Evolutionary conservation across 2,888 invertebrate species (phyloP).

Genomic region (Rhynchonema sp.): DNA sequence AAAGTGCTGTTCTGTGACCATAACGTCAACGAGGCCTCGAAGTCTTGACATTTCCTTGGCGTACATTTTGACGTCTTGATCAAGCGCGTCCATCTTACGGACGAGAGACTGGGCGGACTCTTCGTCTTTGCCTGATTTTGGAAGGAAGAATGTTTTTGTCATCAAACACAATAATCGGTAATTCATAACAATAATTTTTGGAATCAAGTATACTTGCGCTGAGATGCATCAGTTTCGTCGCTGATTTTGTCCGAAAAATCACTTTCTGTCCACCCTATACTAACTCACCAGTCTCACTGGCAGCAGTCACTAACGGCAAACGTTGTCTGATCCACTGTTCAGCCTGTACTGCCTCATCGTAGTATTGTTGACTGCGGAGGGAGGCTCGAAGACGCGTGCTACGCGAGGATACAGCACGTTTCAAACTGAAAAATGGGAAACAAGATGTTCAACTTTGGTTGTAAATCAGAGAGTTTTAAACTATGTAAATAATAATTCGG

Average conservation of each 20-base stretch:
- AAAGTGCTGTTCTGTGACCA: constrained; percentile 56
- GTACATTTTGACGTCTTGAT: constrained; percentile 21
- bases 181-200: neutral
- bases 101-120: constrained; percentile 58
- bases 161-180: no score
- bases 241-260: no score
- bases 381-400: constrained; percentile 12
- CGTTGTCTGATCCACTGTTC: constrained; percentile 80
- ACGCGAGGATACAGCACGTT: constrained; percentile 9
- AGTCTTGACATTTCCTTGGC: constrained; percentile 16
- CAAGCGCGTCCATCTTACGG: constrained; percentile 50
- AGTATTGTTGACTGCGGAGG: constrained; percentile 54
- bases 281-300: neutral
- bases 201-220: no score
- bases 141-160: no score
- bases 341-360: constrained; percentile 69
- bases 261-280: no score
- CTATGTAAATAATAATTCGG: no score
- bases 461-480: no score
- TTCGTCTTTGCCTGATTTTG: constrained; percentile 59
- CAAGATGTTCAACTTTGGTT: no score
- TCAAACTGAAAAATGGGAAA: no score
- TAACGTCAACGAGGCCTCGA: constrained; percentile 41
- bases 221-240: no score
- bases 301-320: constrained; percentile 48